These are phyloP conservation scores for Calidris pugnax DNA, from an alignment of 2,113 vertebrate species.

Conservation along the genomic window DNA sequence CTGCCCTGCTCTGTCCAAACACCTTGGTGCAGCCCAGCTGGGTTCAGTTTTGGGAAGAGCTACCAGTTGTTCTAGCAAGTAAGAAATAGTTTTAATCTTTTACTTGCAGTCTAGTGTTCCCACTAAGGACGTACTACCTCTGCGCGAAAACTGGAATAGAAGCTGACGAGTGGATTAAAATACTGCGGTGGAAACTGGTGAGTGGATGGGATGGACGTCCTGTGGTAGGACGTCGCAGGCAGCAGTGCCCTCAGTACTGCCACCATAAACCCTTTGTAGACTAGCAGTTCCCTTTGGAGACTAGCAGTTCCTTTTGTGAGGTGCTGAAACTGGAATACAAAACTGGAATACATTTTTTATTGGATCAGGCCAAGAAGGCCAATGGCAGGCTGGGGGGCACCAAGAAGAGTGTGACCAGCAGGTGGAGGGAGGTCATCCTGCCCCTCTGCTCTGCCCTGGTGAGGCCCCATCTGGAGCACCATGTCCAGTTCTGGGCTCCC, in stretches of 20 bases:
- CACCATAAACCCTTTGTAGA: fast-evolving
- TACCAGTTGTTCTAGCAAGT: background rate
- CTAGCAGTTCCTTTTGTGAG: too few relatives aligned
- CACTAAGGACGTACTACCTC: conserved; percentile 91
- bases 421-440: too few relatives aligned
- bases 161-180: conserved; percentile 97
- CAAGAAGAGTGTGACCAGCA: too few relatives aligned
- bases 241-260: background rate
- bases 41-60: background rate
- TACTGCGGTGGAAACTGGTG: conserved; percentile 94
- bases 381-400: too few relatives aligned
- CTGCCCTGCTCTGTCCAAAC: background rate
- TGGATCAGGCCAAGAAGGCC: too few relatives aligned
- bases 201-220: conserved; percentile 35
- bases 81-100: background rate
- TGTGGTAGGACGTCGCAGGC: fast-evolving
- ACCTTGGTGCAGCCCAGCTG: background rate
- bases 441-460: too few relatives aligned
- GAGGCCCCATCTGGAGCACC: too few relatives aligned
- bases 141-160: conserved; percentile 93
- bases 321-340: too few relatives aligned
- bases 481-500: too few relatives aligned
- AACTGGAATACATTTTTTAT: too few relatives aligned
- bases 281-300: too few relatives aligned
- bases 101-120: conserved; percentile 89